phyloP scores from a whole-genome alignment of 2,888 invertebrate species.

The Acrocyrtus sp. region DNA sequence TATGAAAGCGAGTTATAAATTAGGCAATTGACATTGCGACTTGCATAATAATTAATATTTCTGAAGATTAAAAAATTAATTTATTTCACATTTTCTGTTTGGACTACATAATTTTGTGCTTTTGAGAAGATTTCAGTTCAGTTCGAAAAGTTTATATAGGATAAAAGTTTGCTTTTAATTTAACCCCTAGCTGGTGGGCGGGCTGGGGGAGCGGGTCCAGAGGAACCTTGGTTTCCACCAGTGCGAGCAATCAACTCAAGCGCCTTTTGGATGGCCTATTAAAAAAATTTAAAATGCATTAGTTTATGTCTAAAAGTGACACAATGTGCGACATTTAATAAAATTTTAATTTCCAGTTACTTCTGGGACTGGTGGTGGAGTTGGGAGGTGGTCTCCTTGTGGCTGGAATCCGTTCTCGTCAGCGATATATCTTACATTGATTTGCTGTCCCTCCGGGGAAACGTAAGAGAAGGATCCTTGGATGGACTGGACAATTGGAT shows the following conservation, averaged over 20 bases:
- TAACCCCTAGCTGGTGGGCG: constrained; percentile 14
- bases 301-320: not conserved
- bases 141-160: too few species aligned
- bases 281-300: not conserved
- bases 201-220: constrained; percentile 23
- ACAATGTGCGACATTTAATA: too few species aligned
- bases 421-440: not conserved
- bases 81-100: too few species aligned
- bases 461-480: constrained; percentile 25
- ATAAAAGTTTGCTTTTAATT: too few species aligned
- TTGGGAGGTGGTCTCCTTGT: constrained; percentile 11
- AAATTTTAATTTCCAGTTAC: not conserved
- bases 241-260: constrained; percentile 43
- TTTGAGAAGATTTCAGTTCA: too few species aligned
- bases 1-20: too few species aligned
- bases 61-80: too few species aligned
- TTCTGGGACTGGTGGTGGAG: constrained; percentile 7
- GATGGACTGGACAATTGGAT: constrained; percentile 12
- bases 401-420: constrained; percentile 74
- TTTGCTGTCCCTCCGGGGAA: constrained; percentile 18
- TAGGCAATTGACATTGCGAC: too few species aligned
- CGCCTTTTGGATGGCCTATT: constrained; percentile 52
- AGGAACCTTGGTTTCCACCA: constrained; percentile 20
- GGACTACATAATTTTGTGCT: too few species aligned
- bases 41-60: too few species aligned